These are phyloP conservation scores for Vespertilio murinus DNA, from an alignment of 2,797 vertebrate genomes.

Conservation along the genomic window DNA sequence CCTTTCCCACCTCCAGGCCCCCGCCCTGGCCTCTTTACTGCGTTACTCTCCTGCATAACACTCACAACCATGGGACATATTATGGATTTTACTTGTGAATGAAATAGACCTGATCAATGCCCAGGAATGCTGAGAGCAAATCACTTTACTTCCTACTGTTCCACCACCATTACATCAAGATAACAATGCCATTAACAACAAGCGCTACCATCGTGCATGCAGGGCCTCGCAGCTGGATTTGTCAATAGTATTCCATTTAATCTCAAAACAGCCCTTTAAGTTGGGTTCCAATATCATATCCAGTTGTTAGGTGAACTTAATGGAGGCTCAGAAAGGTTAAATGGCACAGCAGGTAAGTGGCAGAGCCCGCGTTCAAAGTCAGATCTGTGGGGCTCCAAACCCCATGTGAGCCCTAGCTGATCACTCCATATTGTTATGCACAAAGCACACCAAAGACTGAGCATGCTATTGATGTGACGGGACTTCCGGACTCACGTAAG, in stretches of 20 bases:
- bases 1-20: neutral
- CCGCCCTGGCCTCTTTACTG: neutral
- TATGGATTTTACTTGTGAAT: neutral
- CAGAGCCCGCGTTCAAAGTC: neutral
- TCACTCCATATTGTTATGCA: fast-evolving
- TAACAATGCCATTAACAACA: fast-evolving
- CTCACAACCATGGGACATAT: neutral
- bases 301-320: neutral
- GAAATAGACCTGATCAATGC: neutral
- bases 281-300: neutral
- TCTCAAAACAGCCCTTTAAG: neutral
- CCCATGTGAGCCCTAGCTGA: neutral
- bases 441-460: neutral
- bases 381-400: neutral
- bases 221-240: neutral
- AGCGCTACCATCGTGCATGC: fast-evolving
- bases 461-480: fast-evolving
- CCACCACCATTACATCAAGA: neutral
- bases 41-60: neutral
- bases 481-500: neutral
- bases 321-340: neutral
- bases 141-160: neutral
- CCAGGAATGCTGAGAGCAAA: neutral
- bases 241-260: neutral
- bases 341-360: neutral